A percentile compares a stretch with the other conserved stretches of the same genome.
Conservation (phyloP, 1,140 invertebrate genomes). For the Orchestia grillus region DNA sequence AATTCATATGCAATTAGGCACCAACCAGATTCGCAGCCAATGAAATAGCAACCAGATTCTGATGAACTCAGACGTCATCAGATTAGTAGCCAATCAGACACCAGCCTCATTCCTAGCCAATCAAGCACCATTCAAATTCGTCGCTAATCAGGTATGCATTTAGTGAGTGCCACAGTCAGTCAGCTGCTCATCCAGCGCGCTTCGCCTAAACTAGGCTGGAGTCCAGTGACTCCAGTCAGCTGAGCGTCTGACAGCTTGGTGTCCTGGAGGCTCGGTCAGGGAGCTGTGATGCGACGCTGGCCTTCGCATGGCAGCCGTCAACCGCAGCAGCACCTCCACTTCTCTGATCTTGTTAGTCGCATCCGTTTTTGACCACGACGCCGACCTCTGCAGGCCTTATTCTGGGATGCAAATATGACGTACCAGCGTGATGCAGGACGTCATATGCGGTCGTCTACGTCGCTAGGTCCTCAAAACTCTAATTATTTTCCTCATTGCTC, state of each 20-base stretch:
- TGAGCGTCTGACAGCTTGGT: neutral
- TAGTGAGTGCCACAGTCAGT: neutral
- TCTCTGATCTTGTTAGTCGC: neutral
- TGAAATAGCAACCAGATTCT: no score
- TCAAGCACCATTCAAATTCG: no score
- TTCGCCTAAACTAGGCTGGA: no score
- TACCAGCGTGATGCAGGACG: neutral
- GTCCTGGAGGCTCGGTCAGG: neutral
- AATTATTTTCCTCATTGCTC: neutral
- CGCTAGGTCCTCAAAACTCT: neutral
- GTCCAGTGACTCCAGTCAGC: neutral
- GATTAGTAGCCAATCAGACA: no score
- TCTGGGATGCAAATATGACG: neutral
- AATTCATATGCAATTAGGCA: neutral
- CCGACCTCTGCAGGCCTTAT: neutral
- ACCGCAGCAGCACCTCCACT: neutral
- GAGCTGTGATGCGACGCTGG: neutral
- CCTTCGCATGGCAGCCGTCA: neutral
- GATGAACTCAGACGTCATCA: no score
- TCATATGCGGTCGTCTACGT: neutral
- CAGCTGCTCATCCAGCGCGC: neutral
- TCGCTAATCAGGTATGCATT: no score
- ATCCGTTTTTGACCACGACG: neutral
- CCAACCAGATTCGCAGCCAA: neutral
- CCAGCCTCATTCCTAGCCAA: no score